These are phyloP conservation scores for Hydra vulgaris DNA, from an alignment of 30 jellyfish, hydroid and myxozoan species.

Conservation along the genomic window DNA sequence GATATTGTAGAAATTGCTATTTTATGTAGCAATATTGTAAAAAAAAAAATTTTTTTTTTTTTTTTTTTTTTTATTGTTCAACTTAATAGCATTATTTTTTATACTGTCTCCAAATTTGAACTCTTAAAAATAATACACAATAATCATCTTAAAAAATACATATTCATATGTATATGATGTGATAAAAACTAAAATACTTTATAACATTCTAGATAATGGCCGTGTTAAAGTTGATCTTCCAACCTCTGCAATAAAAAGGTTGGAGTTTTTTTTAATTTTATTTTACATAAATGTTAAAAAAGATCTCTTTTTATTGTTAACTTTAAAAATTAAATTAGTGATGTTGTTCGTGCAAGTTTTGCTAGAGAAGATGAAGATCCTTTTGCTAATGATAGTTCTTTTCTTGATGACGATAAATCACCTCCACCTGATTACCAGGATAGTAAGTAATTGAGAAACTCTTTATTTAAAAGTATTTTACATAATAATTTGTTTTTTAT, in stretches of 20 bases:
- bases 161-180: too few relatives aligned
- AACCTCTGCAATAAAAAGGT: constrained; percentile 18
- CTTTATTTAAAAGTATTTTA: background rate
- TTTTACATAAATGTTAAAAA: too few relatives aligned
- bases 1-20: too few relatives aligned
- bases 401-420: constrained; percentile 13
- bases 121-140: too few relatives aligned
- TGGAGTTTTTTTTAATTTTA: background rate
- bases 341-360: constrained; percentile 24
- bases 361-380: constrained; percentile 24
- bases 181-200: too few relatives aligned
- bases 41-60: too few relatives aligned
- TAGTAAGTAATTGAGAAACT: background rate
- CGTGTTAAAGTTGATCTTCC: constrained; percentile 24
- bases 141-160: too few relatives aligned
- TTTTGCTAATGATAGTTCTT: constrained; percentile 15
- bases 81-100: too few relatives aligned
- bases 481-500: background rate
- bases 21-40: too few relatives aligned
- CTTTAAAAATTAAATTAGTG: constrained; percentile 1
- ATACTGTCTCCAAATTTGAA: too few relatives aligned
- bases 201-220: constrained; percentile 17
- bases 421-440: constrained; percentile 24
- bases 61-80: too few relatives aligned
- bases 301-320: too few relatives aligned